Base-by-base conservation (phyloP, 2,888 invertebrate species). In the Papilio elwesi region DNA sequence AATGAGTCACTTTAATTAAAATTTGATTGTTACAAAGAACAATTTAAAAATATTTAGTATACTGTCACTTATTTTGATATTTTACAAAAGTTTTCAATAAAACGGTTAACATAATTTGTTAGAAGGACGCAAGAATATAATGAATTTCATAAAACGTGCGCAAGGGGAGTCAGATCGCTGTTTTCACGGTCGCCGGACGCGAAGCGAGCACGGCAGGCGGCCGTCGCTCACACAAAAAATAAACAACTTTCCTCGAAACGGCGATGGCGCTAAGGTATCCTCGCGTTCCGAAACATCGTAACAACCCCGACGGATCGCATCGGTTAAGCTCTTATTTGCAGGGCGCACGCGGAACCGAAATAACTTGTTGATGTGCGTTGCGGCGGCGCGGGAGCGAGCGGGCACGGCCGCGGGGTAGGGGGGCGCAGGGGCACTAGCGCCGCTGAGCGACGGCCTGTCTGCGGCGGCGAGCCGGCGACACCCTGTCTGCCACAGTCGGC, bases 401-500 rank as follows among this genome's bases (percentile, higher is more conserved):
- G 76, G 71, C 36, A 69, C 73, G 62, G 75, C 76, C 76, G 76
- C 77, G 74, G 65, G 38, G 87, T 78, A 83, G 79, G 87, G 85
- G 88, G 71, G 69, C 47, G 73, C 73, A 69, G 75, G 77, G 76
- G 77, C 72, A 64, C 87, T 89, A 92, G 93, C 93, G 92, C 92
- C 93, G 92, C 85, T 90, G 91, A 95, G 95, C 96, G 96, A 96
- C 96, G 96, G 95, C 95, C 94, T 96, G 96, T 96, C 96, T 96
- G 96, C 96, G 95, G 94, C 95, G 95, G 95, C 96, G 94, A 95
- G 96, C 95, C 96, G 97, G 97, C 97, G 97, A 97, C 97, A 97
- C 97, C 97, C 96, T 97, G 97, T 97, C 97, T 97, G 97, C 97
- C 96, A 95, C 96, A 96, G 96, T 95, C 95, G 93, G 94, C 96